These are phyloP conservation scores for Columba livia DNA, from an alignment of 2,113 vertebrate genomes.

Conservation along the genomic window DNA sequence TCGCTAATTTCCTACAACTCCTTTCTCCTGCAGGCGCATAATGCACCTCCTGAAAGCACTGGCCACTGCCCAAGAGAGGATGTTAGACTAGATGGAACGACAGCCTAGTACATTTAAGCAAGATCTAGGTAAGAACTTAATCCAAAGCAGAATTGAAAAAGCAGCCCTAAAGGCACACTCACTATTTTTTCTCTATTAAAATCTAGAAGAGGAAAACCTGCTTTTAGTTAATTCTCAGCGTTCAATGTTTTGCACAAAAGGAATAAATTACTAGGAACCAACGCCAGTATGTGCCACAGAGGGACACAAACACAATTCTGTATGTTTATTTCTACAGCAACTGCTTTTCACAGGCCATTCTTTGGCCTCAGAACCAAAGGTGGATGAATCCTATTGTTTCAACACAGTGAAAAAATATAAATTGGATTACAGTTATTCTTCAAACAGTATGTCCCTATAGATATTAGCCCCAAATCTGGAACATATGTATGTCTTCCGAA, in stretches of 20 bases:
- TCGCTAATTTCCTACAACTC: background rate
- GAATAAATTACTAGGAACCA: conserved; percentile 4
- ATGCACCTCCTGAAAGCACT: conserved; percentile 3
- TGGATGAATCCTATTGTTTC: background rate
- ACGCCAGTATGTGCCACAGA: background rate
- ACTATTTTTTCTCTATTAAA: background rate
- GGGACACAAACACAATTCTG: background rate
- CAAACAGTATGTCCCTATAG: background rate
- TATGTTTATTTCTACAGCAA: background rate
- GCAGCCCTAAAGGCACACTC: background rate
- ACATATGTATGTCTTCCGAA: background rate
- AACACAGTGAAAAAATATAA: background rate
- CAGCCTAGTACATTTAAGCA: background rate
- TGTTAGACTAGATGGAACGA: background rate
- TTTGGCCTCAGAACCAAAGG: background rate
- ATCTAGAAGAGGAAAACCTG: background rate
- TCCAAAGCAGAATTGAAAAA: conserved; percentile 8
- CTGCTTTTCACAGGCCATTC: background rate
- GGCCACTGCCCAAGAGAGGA: background rate
- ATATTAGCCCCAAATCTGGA: background rate
- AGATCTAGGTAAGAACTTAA: background rate
- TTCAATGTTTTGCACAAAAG: background rate
- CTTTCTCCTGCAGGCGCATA: background rate
- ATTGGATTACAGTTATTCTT: background rate
- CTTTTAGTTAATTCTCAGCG: background rate